Conservation (phyloP, 2,113 vertebrate genomes). For the Etheostoma cragini region DNA sequence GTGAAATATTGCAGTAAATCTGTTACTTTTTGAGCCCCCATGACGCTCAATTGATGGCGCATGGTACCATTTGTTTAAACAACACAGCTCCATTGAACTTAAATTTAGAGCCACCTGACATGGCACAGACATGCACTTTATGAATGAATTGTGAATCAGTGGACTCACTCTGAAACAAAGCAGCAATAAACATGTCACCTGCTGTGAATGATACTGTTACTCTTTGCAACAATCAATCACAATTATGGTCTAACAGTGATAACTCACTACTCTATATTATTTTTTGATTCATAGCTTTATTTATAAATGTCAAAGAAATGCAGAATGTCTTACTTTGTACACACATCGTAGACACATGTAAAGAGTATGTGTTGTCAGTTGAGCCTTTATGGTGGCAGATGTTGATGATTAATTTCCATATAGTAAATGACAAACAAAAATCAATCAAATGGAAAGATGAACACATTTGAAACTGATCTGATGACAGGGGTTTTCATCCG, state of each 20-base stretch:
- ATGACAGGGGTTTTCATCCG: slow-evolving; percentile 10
- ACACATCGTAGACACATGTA: neutral
- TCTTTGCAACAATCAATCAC: slow-evolving; percentile 35
- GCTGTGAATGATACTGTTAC: slow-evolving; percentile 17
- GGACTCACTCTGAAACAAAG: slow-evolving; percentile 26
- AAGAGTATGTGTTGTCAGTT: neutral
- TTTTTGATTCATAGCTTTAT: neutral
- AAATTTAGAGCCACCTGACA: slow-evolving; percentile 45
- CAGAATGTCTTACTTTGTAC: neutral
- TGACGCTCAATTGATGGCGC: slow-evolving; percentile 41
- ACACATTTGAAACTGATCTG: neutral
- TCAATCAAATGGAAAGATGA: neutral
- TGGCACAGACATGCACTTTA: slow-evolving; percentile 56
- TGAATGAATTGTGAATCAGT: slow-evolving; percentile 65
- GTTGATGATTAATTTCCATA: neutral
- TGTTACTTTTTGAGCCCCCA: slow-evolving; percentile 57
- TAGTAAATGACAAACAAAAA: neutral
- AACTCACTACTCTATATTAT: neutral
- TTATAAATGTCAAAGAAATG: neutral
- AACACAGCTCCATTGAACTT: slow-evolving; percentile 24
- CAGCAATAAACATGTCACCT: slow-evolving; percentile 48
- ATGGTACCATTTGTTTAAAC: slow-evolving; percentile 60
- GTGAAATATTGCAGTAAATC: slow-evolving; percentile 66
- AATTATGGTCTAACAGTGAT: slow-evolving; percentile 32
- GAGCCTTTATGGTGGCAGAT: neutral